Percentiles rank a stretch among this genome's conserved stretches.
phyloP scores from a whole-genome alignment of 1,140 invertebrate genomes.

The Drosophila novamexicana region DNA sequence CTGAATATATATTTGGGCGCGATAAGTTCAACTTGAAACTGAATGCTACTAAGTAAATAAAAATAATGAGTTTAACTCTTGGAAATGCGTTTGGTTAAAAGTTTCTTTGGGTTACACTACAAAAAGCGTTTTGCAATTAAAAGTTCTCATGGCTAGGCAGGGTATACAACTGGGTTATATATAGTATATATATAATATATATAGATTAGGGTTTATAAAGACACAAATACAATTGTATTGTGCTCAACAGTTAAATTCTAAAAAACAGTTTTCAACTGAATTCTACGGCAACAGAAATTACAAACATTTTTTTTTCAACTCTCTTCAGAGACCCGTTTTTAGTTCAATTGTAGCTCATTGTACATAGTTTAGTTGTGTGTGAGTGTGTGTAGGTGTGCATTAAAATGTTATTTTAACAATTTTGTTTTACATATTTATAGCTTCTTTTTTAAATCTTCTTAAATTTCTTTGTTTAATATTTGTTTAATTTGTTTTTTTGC shows the following conservation, averaged over 20 bases:
- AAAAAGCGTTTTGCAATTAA: conserved; percentile 55
- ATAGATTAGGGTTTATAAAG: conserved; percentile 16
- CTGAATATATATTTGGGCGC: conserved; percentile 41
- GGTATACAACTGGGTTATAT: conserved; percentile 32
- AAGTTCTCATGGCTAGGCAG: conserved; percentile 33
- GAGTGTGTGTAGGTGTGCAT: conserved; percentile 30
- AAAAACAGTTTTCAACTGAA: conserved; percentile 68
- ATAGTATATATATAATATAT: conserved; percentile 32
- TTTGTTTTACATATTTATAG: conserved; percentile 39
- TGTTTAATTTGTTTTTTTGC: conserved; percentile 20
- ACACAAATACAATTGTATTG: conserved; percentile 23
- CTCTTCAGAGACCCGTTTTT: conserved; percentile 45
- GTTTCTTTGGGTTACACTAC: conserved; percentile 46
- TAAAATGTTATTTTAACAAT: conserved; percentile 43
- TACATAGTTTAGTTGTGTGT: conserved; percentile 49
- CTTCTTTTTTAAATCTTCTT: conserved; percentile 35
- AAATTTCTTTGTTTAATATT: conserved; percentile 44
- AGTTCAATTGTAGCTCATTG: conserved; percentile 61
- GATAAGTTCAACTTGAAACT: conserved; percentile 57
- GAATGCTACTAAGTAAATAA: conserved; percentile 58
- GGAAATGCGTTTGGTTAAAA: conserved; percentile 68
- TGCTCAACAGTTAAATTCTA: conserved; percentile 63
- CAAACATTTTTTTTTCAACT: conserved; percentile 44
- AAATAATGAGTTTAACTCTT: conserved; percentile 70
- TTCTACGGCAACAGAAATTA: conserved; percentile 59